Evolutionary conservation across 2,888 invertebrate genomes (phyloP).

Genomic region (Aporophyla nigra): DNA sequence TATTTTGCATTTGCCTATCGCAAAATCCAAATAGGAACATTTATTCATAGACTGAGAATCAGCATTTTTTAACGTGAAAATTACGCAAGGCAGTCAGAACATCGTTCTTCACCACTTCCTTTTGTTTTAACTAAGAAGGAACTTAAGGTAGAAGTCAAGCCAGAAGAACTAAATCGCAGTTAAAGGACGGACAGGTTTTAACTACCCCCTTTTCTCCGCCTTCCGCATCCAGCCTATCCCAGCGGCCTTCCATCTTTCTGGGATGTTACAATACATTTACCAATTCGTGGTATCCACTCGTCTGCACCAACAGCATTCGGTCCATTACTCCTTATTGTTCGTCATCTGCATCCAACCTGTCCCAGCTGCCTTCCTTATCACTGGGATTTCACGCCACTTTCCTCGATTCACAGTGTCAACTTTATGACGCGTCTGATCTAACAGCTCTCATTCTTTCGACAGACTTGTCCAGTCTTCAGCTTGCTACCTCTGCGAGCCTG

Average conservation of each 20-base stretch:
- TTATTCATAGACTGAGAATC: not conserved
- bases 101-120: not conserved
- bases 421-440: too few species aligned
- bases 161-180: not conserved
- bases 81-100: not conserved
- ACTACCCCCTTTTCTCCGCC: not conserved
- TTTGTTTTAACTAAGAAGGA: not conserved
- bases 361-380: too few species aligned
- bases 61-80: not conserved
- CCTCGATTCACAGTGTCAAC: not conserved
- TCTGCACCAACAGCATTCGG: not conserved
- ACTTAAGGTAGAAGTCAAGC: too few species aligned
- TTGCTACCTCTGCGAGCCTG: not conserved
- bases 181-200: not conserved
- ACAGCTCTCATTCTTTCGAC: not conserved
- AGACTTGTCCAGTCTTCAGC: not conserved
- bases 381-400: not conserved
- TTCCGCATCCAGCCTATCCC: not conserved
- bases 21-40: not conserved
- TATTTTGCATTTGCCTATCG: too few species aligned
- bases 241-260: not conserved
- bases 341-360: too few species aligned
- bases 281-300: not conserved
- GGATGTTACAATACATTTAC: not conserved
- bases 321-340: too few species aligned